A percentile compares a stretch with the other conserved stretches of the same genome.
These are phyloP conservation scores for Ormyrus thymus DNA, from an alignment of 2,888 invertebrate genomes.

Conservation along the genomic window DNA sequence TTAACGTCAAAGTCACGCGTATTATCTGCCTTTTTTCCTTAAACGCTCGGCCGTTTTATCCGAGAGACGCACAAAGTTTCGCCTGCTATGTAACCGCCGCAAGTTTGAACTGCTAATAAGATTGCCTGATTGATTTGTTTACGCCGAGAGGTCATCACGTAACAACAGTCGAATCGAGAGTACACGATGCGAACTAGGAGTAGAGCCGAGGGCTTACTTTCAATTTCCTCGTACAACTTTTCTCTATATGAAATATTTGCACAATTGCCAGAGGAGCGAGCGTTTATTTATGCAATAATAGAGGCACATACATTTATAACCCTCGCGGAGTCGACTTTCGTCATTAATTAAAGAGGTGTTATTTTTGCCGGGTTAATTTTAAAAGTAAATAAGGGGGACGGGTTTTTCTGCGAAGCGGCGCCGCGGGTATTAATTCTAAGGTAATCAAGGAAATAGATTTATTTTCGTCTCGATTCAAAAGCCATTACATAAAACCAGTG, in stretches of 20 bases:
- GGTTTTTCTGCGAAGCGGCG: too few relatives aligned
- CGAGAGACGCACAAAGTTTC: not conserved
- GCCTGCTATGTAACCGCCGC: not conserved
- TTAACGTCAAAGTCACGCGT: too few relatives aligned
- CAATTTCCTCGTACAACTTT: conserved; percentile 5
- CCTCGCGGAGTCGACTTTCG: too few relatives aligned
- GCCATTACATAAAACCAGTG: conserved; percentile 20
- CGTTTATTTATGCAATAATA: too few relatives aligned
- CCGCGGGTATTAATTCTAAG: not conserved
- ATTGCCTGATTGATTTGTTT: conserved; percentile 41
- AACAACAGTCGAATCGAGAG: conserved; percentile 33
- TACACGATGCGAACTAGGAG: not conserved
- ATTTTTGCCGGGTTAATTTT: too few relatives aligned
- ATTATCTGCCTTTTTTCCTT: not conserved
- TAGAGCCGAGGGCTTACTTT: not conserved
- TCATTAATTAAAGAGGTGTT: too few relatives aligned
- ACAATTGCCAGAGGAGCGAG: too few relatives aligned
- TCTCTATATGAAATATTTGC: not conserved
- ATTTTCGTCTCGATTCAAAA: conserved; percentile 27
- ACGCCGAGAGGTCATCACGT: conserved; percentile 33
- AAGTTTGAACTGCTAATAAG: conserved; percentile 22
- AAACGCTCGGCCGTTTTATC: conserved; percentile 9
- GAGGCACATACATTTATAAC: too few relatives aligned
- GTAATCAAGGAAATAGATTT: conserved; percentile 14
- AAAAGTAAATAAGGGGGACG: too few relatives aligned